Conservation (phyloP, 1,140 invertebrate species). For the Drosophila varians region DNA sequence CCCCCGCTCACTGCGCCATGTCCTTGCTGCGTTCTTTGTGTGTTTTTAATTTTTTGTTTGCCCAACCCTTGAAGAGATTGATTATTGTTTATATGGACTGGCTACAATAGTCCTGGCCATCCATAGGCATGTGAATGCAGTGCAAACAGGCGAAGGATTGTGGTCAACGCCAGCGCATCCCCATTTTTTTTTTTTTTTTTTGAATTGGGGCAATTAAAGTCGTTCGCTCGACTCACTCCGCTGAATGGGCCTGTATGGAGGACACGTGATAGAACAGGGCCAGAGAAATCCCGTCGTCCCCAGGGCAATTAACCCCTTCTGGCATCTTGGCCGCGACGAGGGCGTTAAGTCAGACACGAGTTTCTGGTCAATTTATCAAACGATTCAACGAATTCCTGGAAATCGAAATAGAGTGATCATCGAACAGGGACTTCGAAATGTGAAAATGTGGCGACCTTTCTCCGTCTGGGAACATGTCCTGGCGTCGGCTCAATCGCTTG, state of each 20-base stretch:
- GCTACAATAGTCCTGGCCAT: slow-evolving; percentile 21
- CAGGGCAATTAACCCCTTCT: slow-evolving; percentile 72
- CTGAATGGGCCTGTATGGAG: slow-evolving; percentile 50
- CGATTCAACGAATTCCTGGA: slow-evolving; percentile 59
- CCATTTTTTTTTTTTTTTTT: too few species aligned
- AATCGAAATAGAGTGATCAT: slow-evolving; percentile 69
- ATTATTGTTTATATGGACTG: slow-evolving; percentile 79
- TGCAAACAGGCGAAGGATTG: slow-evolving; percentile 71
- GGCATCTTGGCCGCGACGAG: slow-evolving; percentile 22
- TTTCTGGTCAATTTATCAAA: slow-evolving; percentile 80
- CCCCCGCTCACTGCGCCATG: slow-evolving; percentile 59
- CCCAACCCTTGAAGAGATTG: slow-evolving; percentile 78
- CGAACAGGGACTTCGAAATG: slow-evolving; percentile 16
- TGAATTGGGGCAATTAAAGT: slow-evolving; percentile 82
- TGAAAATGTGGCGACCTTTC: slow-evolving; percentile 5
- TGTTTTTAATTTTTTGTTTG: slow-evolving; percentile 66
- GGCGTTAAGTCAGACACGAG: slow-evolving; percentile 78
- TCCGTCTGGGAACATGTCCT: slow-evolving; percentile 34
- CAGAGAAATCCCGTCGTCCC: slow-evolving; percentile 20
- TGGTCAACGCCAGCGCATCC: slow-evolving; percentile 58
- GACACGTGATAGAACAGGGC: slow-evolving; percentile 61
- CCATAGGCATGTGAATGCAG: slow-evolving; percentile 66
- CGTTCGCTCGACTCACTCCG: slow-evolving; percentile 53
- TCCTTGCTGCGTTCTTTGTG: slow-evolving; percentile 64
- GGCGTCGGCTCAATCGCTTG: slow-evolving; percentile 33